phyloP scores from a whole-genome alignment of 2,113 vertebrate species.

The Lophura nycthemera region DNA sequence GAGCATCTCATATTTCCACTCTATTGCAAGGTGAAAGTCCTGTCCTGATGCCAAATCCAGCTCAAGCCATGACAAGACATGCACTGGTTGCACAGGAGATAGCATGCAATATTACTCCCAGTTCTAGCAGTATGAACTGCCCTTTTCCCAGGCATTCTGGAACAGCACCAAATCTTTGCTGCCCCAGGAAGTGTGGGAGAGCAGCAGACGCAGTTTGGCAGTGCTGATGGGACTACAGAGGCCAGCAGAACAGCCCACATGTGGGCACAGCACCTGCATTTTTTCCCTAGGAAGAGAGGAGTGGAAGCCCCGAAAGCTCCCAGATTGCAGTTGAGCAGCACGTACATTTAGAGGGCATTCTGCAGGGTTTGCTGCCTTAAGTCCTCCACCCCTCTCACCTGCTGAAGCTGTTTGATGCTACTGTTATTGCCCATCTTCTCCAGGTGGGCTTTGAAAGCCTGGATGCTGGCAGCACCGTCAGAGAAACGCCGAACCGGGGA shows the following conservation, averaged over 20 bases:
- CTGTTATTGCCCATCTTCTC: conserved; percentile 91
- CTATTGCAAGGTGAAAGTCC: background rate
- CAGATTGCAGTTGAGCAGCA: background rate
- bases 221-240: accelerated
- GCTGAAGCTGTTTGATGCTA: conserved; percentile 96
- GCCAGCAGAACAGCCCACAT: background rate
- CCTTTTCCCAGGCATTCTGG: background rate
- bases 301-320: background rate
- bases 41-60: background rate
- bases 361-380: accelerated
- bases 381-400: conserved; percentile 78
- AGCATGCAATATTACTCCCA: accelerated
- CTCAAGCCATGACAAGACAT: background rate
- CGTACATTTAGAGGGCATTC: accelerated
- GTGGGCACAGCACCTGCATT: background rate
- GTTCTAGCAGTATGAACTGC: background rate
- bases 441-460: conserved; percentile 97
- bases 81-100: accelerated
- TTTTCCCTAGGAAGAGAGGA: background rate
- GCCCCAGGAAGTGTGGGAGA: background rate
- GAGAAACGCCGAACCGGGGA: conserved; percentile 98
- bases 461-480: conserved; percentile 95
- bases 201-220: background rate
- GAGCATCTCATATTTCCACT: accelerated
- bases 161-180: background rate